A percentile compares a stretch with the other conserved stretches of the same genome.
Evolutionary conservation across 2,113 vertebrate species (phyloP).

Genomic region (Lophius piscatorius): DNA sequence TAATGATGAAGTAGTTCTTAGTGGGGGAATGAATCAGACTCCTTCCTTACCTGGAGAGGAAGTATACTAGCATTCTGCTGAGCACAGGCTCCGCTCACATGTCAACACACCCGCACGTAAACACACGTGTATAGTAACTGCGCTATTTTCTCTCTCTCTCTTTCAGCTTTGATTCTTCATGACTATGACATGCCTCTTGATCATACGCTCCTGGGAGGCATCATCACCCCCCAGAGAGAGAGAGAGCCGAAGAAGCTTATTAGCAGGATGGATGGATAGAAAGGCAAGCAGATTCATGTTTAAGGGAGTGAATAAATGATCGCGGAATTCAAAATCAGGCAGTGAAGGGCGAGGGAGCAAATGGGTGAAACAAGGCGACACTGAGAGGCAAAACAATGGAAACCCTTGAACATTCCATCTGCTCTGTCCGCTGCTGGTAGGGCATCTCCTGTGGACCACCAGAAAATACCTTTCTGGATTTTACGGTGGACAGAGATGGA

Average conservation of each 20-base stretch:
- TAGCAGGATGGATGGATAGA: constrained; percentile 8
- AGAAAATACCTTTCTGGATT: constrained; percentile 14
- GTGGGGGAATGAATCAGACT: constrained; percentile 55
- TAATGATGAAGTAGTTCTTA: constrained; percentile 51
- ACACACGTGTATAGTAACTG: constrained; percentile 15
- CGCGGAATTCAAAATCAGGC: constrained; percentile 9
- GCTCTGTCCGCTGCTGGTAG: constrained; percentile 64
- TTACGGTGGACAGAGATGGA: constrained; percentile 2
- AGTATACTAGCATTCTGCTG: constrained; percentile 39
- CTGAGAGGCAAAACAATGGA: constrained; percentile 23
- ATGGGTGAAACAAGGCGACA: constrained; percentile 12
- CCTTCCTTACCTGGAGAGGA: constrained; percentile 30
- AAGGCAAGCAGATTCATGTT: neutral
- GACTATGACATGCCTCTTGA: constrained; percentile 65
- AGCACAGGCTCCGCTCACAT: constrained; percentile 17
- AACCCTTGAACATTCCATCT: constrained; percentile 33
- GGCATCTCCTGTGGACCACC: constrained; percentile 46
- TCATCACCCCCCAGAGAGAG: neutral
- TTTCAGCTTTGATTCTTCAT: constrained; percentile 80
- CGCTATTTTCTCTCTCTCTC: constrained; percentile 28
- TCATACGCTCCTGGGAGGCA: constrained; percentile 55
- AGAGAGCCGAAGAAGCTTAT: constrained; percentile 8
- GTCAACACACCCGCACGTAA: constrained; percentile 14
- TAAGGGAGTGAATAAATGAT: constrained; percentile 13
- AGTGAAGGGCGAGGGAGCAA: constrained; percentile 9